Base-by-base conservation (phyloP, 2,888 invertebrate species). In the Byasa hedistus region DNA sequence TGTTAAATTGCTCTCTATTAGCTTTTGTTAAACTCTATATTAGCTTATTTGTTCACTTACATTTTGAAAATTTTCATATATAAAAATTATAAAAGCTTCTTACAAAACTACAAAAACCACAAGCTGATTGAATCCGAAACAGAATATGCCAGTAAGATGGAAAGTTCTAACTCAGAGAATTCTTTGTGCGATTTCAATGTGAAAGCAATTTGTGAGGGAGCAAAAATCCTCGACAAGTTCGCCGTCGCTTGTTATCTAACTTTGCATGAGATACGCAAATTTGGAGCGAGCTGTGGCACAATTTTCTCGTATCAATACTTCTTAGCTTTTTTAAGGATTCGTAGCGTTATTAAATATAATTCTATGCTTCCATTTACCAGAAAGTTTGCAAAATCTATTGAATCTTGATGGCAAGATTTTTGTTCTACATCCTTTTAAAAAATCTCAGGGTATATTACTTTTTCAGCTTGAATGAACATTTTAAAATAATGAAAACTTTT, bases 241-340 rank as follows among this genome's bases (percentile, higher is more conserved):
- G 55, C 55, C 69, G 70, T 73, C 67, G 57, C 72, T 70, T 68
- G 69, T 70, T 57, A 69, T 64, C 68, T 62, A 66, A 66, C 66
- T 63, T 66, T 62, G 36, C 36, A 58, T 56, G 63, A 66, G 66
- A 62, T 66, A 63, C 63, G 66, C 63, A 63, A 66, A 66, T 66
- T 55, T 56, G n/a, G 39, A 36, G 57, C 32, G 56, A 44, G 56
- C 59, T 66, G 62, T 59, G 57, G 86, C 19, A 48, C 56, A 51
- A 57, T 66, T 65, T 65, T 44, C 32, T 61, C 61, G 57, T 61
- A 66, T 66, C 65, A 66, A 66, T 66, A 61, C 61, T 44, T 57
- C 24, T 66, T 57, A 21, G 24, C 39, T 24, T 52, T 66, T 66
- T 61, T 66, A 27, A 39, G 61, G 57, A 17, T 57, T 52, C 52